Evolutionary conservation across 2,888 invertebrate species (phyloP).

Genomic region (Apoda limacodes): DNA sequence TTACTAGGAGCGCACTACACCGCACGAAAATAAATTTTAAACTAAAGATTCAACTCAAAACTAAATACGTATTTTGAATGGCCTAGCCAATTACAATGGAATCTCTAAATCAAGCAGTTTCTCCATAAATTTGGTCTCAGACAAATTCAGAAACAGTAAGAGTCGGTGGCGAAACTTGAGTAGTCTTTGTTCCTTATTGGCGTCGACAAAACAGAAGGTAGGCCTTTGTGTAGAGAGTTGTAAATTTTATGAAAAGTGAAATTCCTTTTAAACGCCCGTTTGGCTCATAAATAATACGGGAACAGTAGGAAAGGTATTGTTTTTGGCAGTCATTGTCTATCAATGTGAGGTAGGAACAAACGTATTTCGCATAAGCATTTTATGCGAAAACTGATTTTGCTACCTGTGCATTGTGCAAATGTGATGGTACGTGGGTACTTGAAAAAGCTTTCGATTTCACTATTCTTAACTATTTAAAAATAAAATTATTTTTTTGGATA

Average conservation of each 20-base stretch:
- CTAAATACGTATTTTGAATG: slow-evolving; percentile 38
- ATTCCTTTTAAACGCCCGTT: slow-evolving; percentile 66
- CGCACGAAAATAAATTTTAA: slow-evolving; percentile 32
- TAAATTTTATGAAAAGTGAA: slow-evolving; percentile 71
- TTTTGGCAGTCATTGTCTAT: slow-evolving; percentile 63
- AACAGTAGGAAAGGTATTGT: slow-evolving; percentile 62
- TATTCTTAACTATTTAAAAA: too few species aligned
- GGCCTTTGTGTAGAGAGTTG: slow-evolving; percentile 59
- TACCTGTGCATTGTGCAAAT: slow-evolving; percentile 48
- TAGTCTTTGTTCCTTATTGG: slow-evolving; percentile 57
- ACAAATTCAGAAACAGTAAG: slow-evolving; percentile 69
- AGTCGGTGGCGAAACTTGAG: slow-evolving; percentile 63
- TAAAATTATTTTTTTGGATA: too few species aligned
- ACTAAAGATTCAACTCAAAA: slow-evolving; percentile 43
- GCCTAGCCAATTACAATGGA: slow-evolving; percentile 58
- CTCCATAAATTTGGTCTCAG: slow-evolving; percentile 58
- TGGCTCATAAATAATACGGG: slow-evolving; percentile 60
- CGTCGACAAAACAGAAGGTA: slow-evolving; percentile 69
- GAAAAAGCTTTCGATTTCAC: too few species aligned
- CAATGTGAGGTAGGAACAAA: slow-evolving; percentile 53
- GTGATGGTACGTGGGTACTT: too few species aligned
- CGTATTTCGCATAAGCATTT: slow-evolving; percentile 41
- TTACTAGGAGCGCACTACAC: slow-evolving; percentile 26
- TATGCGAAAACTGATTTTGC: slow-evolving; percentile 33
- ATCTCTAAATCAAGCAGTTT: slow-evolving; percentile 52